Percentiles rank a stretch among this genome's conserved stretches.
phyloP scores from a whole-genome alignment of 2,113 vertebrate species.

The Grammomys dolichurus region DNA sequence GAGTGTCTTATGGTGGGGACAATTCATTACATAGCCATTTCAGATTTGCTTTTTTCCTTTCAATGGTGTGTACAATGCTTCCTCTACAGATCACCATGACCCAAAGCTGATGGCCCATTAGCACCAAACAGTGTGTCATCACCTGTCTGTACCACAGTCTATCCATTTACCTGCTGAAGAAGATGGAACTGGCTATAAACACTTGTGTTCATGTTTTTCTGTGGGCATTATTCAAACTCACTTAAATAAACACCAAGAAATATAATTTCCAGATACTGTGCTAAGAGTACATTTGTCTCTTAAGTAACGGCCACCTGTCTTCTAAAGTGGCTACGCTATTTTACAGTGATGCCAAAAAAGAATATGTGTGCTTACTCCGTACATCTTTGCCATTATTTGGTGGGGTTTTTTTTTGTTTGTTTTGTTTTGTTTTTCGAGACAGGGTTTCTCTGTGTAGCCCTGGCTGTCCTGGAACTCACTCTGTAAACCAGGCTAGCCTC shows the following conservation, averaged over 20 bases:
- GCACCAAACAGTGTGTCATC: background rate
- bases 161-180: background rate
- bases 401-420: no score
- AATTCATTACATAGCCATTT: background rate
- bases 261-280: background rate
- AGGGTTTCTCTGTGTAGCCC: no score
- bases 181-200: background rate
- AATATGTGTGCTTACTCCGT: background rate
- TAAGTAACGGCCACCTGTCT: background rate
- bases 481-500: no score
- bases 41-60: constrained; percentile 22
- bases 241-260: constrained; percentile 20
- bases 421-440: no score
- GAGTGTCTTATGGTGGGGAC: background rate
- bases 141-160: background rate
- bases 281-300: background rate
- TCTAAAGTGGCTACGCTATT: background rate
- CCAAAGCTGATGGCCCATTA: constrained; percentile 16
- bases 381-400: background rate
- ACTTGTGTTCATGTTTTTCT: background rate
- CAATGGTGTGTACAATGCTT: background rate
- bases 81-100: background rate
- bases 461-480: no score
- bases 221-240: constrained; percentile 2
- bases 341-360: background rate